These are phyloP conservation scores for Villa cingulata DNA, from an alignment of 2,888 invertebrate genomes.

Conservation along the genomic window DNA sequence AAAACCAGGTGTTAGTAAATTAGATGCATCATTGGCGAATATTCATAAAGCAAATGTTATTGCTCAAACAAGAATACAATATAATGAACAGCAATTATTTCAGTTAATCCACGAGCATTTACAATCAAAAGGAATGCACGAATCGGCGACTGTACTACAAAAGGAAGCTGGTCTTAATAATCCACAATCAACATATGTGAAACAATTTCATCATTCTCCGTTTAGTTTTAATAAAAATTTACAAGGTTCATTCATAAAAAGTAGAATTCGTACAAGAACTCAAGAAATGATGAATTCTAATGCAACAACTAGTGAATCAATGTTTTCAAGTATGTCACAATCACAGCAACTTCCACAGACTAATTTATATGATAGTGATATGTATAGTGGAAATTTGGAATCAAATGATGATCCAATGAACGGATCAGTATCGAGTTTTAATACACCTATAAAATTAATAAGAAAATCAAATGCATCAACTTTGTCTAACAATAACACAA, in stretches of 20 bases:
- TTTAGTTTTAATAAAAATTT: conserved; percentile 22
- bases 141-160: conserved; percentile 59
- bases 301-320: neutral
- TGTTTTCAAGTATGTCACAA: neutral
- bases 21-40: conserved; percentile 76
- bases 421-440: conserved; percentile 1
- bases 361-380: neutral
- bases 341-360: too few species aligned
- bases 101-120: conserved; percentile 86
- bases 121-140: conserved; percentile 54
- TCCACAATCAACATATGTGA: conserved; percentile 30
- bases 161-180: conserved; percentile 56
- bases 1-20: conserved; percentile 59
- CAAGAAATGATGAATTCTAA: conserved; percentile 26
- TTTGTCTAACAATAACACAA: conserved; percentile 13
- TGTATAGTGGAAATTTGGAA: neutral
- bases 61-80: conserved; percentile 89
- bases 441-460: conserved; percentile 27
- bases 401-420: neutral
- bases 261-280: conserved; percentile 21
- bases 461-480: conserved; percentile 19
- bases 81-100: conserved; percentile 83
- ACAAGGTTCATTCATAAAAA: conserved; percentile 14
- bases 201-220: conserved; percentile 33
- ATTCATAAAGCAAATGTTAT: conserved; percentile 90